Evolutionary conservation across 1,140 invertebrate genomes (phyloP), one percentile per base, ranked within the genome.

Genomic region (Dicyema japonicum): DNA sequence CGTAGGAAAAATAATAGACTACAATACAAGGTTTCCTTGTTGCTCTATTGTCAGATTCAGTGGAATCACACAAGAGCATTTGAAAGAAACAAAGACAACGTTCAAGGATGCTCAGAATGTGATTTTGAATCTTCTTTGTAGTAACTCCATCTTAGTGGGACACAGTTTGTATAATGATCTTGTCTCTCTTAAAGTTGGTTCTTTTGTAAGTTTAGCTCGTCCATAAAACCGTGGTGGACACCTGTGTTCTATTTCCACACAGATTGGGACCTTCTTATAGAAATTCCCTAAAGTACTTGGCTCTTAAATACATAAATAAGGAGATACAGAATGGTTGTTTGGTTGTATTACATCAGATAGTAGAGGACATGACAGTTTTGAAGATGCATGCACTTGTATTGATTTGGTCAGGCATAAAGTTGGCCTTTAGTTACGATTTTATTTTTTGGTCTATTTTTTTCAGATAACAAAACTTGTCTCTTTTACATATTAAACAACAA

Each of bases 91-190:
- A 9, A 37, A 24, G 1, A 47, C 43, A 0, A 37, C 31, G 4
- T 26, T 47, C 16, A 35, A 38, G 15, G 70, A 85, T 40, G 71
- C 88, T 13, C 78, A 88, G 54, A 68, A 68, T 9, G 67, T 69
- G 9, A 55, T 92, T 22, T 57, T 85, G 24, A 65, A 67, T 29
- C 63, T 76, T 54, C 72, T 88, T 48, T 67, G 65, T 36, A 64
- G 66, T 29, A 67, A 74, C 47, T 74, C 74, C 1, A 80, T 92
- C 40, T 54, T 94, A 3, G 65, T 92, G 30, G 85, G 85, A 4
- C 85, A 94, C 48, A 76, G 72, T 55, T 60, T 94, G 34, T 82
- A 92, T 45, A 80, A 69, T 42, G 85, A 94, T 58, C 64, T 92
- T 37, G 68, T 71, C 50, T 71, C 76, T 17, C 55, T 92, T 1